phyloP scores from a whole-genome alignment of 2,888 invertebrate genomes.

The Dryobotodes eremita region DNA sequence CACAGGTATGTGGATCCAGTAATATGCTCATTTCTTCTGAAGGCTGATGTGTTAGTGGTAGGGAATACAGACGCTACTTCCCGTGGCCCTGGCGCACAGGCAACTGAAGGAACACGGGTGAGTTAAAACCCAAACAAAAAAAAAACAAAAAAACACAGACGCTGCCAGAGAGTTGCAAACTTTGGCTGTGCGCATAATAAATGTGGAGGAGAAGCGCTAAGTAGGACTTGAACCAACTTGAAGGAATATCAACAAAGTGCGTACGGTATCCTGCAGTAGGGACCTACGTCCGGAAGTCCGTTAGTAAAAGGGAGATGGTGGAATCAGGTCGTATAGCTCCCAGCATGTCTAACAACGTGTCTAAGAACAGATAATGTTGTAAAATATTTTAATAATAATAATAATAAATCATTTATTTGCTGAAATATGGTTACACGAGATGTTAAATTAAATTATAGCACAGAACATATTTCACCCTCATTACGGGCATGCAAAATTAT shows the following conservation, averaged over 20 bases:
- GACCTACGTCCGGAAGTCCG: neutral
- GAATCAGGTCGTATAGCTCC: neutral
- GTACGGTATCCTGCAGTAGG: neutral
- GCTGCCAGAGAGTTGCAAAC: neutral
- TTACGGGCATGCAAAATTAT: too few relatives aligned
- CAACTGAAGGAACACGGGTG: too few relatives aligned
- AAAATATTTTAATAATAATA: neutral
- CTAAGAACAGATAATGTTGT: neutral
- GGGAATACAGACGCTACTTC: too few relatives aligned
- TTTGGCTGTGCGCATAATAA: neutral
- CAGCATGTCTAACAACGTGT: neutral
- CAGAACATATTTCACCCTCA: too few relatives aligned
- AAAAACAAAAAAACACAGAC: too few relatives aligned
- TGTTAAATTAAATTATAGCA: too few relatives aligned
- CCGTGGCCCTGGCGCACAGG: too few relatives aligned
- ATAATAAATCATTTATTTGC: too few relatives aligned
- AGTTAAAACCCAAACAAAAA: too few relatives aligned
- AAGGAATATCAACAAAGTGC: neutral
- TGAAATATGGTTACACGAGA: too few relatives aligned
- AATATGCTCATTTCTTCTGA: neutral
- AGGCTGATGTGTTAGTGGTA: neutral
- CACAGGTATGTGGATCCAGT: neutral
- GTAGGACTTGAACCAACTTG: too few relatives aligned
- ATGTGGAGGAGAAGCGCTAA: neutral
- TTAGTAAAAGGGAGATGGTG: neutral